These are phyloP conservation scores for Eidolon helvum DNA, from an alignment of 2,113 vertebrate species.

Conservation along the genomic window DNA sequence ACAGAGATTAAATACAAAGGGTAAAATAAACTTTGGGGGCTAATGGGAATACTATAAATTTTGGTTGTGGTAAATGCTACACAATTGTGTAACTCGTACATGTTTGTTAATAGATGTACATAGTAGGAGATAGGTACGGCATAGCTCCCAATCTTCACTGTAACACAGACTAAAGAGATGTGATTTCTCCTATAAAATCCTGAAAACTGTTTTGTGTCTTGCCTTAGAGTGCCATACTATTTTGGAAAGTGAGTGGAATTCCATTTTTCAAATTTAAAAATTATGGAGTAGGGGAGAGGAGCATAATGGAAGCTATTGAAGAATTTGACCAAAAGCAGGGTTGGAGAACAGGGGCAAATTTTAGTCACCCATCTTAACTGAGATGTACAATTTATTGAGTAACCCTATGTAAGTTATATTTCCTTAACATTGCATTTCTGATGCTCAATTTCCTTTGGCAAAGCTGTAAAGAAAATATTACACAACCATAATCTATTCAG, in stretches of 20 bases:
- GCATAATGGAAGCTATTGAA: not conserved
- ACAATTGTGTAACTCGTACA: not conserved
- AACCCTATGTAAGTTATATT: not conserved
- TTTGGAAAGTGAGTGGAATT: not conserved
- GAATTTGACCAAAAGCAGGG: not conserved
- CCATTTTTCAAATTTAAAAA: not conserved
- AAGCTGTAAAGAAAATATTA: not conserved
- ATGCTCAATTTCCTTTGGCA: not conserved
- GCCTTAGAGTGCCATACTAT: not conserved
- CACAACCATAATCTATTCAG: not conserved
- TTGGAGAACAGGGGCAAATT: not conserved
- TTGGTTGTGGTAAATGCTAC: not conserved
- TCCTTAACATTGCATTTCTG: not conserved
- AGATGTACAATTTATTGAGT: not conserved
- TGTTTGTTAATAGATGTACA: not conserved
- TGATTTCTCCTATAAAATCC: not conserved
- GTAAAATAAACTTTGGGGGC: not conserved
- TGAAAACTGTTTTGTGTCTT: not conserved
- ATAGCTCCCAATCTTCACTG: not conserved
- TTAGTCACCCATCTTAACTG: not conserved
- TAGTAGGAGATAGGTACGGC: not conserved
- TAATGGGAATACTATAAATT: not conserved
- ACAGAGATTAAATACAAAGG: not conserved
- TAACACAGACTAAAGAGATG: not conserved
- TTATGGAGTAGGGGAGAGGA: accelerated